Evolutionary conservation across 2,113 vertebrate species (phyloP).

Genomic region (Cettia cetti): DNA sequence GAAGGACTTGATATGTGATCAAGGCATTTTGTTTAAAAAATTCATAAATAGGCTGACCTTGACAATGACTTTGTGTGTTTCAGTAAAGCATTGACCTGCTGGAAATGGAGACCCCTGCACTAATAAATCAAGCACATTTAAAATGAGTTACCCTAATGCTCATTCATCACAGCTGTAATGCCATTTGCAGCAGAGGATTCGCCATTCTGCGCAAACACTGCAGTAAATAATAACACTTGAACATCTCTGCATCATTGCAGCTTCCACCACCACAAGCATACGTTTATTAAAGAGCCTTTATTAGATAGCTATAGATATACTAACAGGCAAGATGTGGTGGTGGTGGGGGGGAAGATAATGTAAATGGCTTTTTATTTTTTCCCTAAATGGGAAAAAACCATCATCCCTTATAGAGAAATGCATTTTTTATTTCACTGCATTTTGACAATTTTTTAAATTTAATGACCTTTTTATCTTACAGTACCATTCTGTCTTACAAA

Average conservation of each 20-base stretch:
- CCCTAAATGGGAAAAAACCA: slow-evolving; percentile 39
- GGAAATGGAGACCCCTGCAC: slow-evolving; percentile 94
- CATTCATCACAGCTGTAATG: slow-evolving; percentile 99
- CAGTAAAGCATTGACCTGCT: slow-evolving; percentile 98
- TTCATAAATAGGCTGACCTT: slow-evolving; percentile 97
- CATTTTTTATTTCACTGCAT: slow-evolving; percentile 51
- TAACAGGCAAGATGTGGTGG: slow-evolving; percentile 60
- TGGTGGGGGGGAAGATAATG: slow-evolving; percentile 12
- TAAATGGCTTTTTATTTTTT: slow-evolving; percentile 42
- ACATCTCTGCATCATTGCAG: slow-evolving; percentile 84
- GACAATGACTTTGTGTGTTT: slow-evolving; percentile 98
- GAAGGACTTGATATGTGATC: slow-evolving; percentile 82
- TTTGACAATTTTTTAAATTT: slow-evolving; percentile 54
- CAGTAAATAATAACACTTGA: slow-evolving; percentile 99
- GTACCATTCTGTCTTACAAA: slow-evolving; percentile 50
- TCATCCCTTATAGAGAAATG: slow-evolving; percentile 63
- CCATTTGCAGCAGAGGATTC: slow-evolving; percentile 95
- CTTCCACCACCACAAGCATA: slow-evolving; percentile 82
- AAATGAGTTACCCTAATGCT: slow-evolving; percentile 99
- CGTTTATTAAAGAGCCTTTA: slow-evolving; percentile 94
- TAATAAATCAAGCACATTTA: slow-evolving; percentile 99
- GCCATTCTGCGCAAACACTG: slow-evolving; percentile 92
- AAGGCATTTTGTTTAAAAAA: slow-evolving; percentile 89
- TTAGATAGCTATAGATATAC: slow-evolving; percentile 74
- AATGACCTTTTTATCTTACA: slow-evolving; percentile 63